phyloP scores from a whole-genome alignment of 2,888 invertebrate genomes.

The Stenodera caucasica region DNA sequence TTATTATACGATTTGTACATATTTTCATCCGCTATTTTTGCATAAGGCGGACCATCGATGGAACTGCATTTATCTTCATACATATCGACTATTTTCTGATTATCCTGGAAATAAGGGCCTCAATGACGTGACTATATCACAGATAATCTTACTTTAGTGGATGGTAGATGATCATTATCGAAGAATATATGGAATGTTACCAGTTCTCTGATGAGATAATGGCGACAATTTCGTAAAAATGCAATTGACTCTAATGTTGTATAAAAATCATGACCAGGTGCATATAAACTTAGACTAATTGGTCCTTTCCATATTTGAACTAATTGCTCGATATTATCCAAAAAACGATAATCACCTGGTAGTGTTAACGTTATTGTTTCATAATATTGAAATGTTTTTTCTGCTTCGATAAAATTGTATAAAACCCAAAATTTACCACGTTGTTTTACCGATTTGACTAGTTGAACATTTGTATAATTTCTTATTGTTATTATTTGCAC shows the following conservation, averaged over 20 bases:
- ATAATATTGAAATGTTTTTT: neutral
- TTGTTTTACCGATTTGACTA: conserved; percentile 4
- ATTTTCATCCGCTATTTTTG: conserved; percentile 6
- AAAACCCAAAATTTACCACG: conserved; percentile 11
- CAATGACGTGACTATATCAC: too few relatives aligned
- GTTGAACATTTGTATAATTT: too few relatives aligned
- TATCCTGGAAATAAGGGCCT: too few relatives aligned
- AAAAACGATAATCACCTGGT: conserved; percentile 70
- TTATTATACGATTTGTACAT: conserved; percentile 30
- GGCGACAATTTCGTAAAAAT: conserved; percentile 72
- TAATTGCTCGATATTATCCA: conserved; percentile 78
- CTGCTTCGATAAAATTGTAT: conserved; percentile 7
- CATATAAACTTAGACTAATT: conserved; percentile 77
- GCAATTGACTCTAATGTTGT: conserved; percentile 74
- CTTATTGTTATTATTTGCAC: too few relatives aligned
- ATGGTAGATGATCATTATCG: conserved; percentile 75
- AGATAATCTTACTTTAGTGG: neutral
- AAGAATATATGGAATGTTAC: conserved; percentile 84
- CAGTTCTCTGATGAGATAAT: conserved; percentile 70
- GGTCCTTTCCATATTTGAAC: conserved; percentile 81
- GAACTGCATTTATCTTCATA: conserved; percentile 31
- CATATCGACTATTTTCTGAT: too few relatives aligned
- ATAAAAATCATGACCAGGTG: conserved; percentile 75
- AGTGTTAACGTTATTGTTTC: conserved; percentile 67
- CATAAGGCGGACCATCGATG: conserved; percentile 26